phyloP scores from a whole-genome alignment of 2,797 vertebrate genomes.

The Dryobates pubescens region DNA sequence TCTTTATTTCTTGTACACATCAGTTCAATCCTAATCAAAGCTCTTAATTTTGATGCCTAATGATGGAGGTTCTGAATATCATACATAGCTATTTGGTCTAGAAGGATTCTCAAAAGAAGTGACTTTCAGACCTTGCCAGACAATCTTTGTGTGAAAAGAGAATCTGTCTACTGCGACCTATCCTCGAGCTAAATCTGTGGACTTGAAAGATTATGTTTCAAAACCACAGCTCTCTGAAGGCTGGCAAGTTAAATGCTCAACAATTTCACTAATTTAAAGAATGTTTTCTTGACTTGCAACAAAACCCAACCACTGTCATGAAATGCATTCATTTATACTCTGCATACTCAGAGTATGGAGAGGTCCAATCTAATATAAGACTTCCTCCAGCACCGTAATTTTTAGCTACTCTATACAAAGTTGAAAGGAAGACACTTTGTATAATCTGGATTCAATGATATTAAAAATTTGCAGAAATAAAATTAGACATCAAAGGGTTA shows the following conservation, averaged over 20 bases:
- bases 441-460: background rate
- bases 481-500: background rate
- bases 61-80: background rate
- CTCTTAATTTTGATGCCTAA: background rate
- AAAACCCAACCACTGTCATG: background rate
- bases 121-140: background rate
- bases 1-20: background rate
- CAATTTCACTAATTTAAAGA: background rate
- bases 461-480: conserved; percentile 12
- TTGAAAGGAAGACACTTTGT: background rate
- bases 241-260: background rate
- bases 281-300: background rate
- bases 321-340: background rate
- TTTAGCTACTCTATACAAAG: background rate
- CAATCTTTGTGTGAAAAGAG: background rate
- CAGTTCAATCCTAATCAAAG: background rate
- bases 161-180: background rate
- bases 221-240: background rate
- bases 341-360: background rate
- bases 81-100: background rate
- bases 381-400: background rate
- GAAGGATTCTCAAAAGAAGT: background rate
- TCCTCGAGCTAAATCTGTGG: background rate
- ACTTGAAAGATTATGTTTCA: background rate
- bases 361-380: background rate